These are phyloP conservation scores for Pangasianodon hypophthalmus DNA, from an alignment of 2,113 vertebrate genomes.

Conservation along the genomic window DNA sequence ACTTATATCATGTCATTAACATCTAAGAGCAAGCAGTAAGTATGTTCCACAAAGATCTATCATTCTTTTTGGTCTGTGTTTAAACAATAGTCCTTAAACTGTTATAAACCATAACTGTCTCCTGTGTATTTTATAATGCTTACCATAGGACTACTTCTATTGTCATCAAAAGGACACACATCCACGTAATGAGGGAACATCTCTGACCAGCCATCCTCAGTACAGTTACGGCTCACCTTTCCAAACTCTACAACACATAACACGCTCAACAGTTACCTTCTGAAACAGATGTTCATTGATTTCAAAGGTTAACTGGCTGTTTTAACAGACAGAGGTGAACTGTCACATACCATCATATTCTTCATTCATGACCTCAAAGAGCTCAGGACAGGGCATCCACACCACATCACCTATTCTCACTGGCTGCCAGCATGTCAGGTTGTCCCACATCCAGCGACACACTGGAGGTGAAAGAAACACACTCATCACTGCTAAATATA, in stretches of 20 bases:
- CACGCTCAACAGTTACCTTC: neutral
- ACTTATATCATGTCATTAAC: neutral
- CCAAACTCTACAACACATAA: conserved; percentile 70
- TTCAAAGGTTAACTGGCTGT: neutral
- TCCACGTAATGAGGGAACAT: conserved; percentile 91
- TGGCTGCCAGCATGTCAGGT: conserved; percentile 94
- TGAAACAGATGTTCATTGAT: neutral
- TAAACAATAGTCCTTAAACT: neutral
- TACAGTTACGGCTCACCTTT: conserved; percentile 90
- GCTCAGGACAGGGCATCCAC: conserved; percentile 85
- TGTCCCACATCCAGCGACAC: conserved; percentile 95
- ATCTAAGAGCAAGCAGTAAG: neutral
- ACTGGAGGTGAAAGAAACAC: conserved; percentile 63
- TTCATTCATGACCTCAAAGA: conserved; percentile 84
- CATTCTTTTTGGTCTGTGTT: neutral
- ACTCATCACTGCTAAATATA: conserved; percentile 11
- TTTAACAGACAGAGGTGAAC: neutral
- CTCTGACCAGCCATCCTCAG: conserved; percentile 91
- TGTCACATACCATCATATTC: conserved; percentile 78
- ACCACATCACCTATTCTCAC: conserved; percentile 83
- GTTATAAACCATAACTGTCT: neutral
- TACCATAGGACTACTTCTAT: conserved; percentile 67
- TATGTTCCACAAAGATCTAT: neutral
- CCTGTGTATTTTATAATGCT: neutral
- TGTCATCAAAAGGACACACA: conserved; percentile 85